Base-by-base conservation (phyloP, 1,140 invertebrate species). In the Drosophila grimshawi region DNA sequence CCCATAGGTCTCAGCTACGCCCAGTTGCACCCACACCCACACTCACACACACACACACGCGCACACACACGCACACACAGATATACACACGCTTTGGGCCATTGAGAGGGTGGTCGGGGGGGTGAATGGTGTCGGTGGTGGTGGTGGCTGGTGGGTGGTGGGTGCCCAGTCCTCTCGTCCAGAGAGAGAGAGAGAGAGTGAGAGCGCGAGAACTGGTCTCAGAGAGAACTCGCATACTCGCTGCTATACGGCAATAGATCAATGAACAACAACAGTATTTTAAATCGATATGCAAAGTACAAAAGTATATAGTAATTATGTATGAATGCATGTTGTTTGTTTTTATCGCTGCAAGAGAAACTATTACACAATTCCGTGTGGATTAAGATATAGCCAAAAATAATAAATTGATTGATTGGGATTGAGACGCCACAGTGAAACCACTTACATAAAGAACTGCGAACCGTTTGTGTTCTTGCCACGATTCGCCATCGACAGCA, bases 381-480 rank as follows among this genome's bases (percentile, higher is more conserved):
- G 30, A 10, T 56, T 56, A 65, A 37, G 41, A 19, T 19, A 19
- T 19, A 19, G 19, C 19, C 19, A 19, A 19, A 19, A 19, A 19
- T 19, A 19, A 19, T 19, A 19, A 19, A 19, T 19, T 19, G 19
- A 19, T 19, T 19, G 19, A 19, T 19, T 19, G 19, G 19, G 19
- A 19, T 19, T 19, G 19, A 6, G 27, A 5, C 46, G 45, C 33
- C 74, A 95, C 94, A 8, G 94, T 19, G 41, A 51, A 39, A 51
- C 55, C 64, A 96, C 95, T 96, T 95, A 93, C 95, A 99, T 98
- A 93, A 99, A 99, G 93, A 99, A 99, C 92, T 99, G 98, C 53
- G 98, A 99, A 29, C 98, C 98, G 94, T 99, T 99, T 8, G 98
- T 99, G 90, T 99, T 96, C 92, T 97, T 97, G 53, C 97, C 98